These are phyloP conservation scores for Pardosa pseudoannulata DNA, from an alignment of 2,888 invertebrate genomes.

Conservation along the genomic window DNA sequence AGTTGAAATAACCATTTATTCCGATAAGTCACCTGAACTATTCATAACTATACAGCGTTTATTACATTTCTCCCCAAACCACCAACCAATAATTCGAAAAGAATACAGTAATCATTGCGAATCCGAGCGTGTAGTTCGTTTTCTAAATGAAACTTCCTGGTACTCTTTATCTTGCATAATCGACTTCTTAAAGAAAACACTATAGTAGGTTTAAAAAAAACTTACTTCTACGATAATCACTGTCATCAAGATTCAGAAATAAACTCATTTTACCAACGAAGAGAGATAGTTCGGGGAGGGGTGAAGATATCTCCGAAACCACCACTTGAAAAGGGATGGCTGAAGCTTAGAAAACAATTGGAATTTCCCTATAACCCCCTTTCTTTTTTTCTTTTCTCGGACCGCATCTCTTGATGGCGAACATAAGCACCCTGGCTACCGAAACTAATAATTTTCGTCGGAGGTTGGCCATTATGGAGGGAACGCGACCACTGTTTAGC, in stretches of 20 bases:
- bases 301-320: not conserved
- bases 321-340: not conserved
- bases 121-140: no score
- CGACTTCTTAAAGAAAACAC: not conserved
- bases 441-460: conserved; percentile 55
- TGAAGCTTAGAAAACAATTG: not conserved
- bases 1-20: no score
- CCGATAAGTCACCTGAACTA: no score
- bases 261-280: not conserved
- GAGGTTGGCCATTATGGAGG: conserved; percentile 27
- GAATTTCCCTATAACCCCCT: not conserved
- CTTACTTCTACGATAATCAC: not conserved
- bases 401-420: not conserved
- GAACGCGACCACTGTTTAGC: conserved; percentile 48
- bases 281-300: no score
- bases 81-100: no score
- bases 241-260: not conserved
- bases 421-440: conserved; percentile 22
- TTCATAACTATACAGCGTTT: no score
- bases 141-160: no score
- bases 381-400: not conserved
- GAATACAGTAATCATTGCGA: no score
- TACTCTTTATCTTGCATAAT: not conserved
- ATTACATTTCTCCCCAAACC: no score
- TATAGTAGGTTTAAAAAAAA: no score